These are phyloP conservation scores for Liolophura sinensis DNA, from an alignment of 1,140 invertebrate genomes.

Conservation along the genomic window DNA sequence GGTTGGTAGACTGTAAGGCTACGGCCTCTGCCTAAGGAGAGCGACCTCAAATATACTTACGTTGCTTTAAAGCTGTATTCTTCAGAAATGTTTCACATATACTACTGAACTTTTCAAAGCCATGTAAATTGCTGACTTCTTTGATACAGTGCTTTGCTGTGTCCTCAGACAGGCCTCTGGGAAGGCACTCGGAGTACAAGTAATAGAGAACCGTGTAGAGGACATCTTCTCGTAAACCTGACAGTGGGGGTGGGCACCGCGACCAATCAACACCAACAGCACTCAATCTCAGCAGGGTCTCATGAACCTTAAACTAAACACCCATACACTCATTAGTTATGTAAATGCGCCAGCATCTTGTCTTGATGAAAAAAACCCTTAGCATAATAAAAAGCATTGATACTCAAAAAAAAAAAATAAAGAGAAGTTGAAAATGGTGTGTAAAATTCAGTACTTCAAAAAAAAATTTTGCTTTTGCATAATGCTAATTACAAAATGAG, in stretches of 20 bases:
- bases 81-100: constrained; percentile 67
- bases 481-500: no score
- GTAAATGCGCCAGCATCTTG: not conserved
- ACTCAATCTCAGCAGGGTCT: constrained; percentile 64
- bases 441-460: no score
- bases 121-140: constrained; percentile 59
- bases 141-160: constrained; percentile 64
- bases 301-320: constrained; percentile 67
- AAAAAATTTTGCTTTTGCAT: no score
- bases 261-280: constrained; percentile 64
- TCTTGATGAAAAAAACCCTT: not conserved
- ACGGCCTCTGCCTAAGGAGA: no score
- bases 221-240: constrained; percentile 64
- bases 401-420: no score
- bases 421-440: no score
- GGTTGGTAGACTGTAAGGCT: no score
- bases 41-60: constrained; percentile 63
- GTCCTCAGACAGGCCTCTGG: constrained; percentile 62
- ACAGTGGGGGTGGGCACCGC: constrained; percentile 53
- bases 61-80: constrained; percentile 68
- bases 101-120: constrained; percentile 63
- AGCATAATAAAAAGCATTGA: no score
- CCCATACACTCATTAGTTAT: not conserved
- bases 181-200: constrained; percentile 70
- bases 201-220: constrained; percentile 67